Percentiles rank a stretch among this genome's conserved stretches.
Evolutionary conservation across 2,113 vertebrate genomes (phyloP).

Genomic region (Vimba vimba): DNA sequence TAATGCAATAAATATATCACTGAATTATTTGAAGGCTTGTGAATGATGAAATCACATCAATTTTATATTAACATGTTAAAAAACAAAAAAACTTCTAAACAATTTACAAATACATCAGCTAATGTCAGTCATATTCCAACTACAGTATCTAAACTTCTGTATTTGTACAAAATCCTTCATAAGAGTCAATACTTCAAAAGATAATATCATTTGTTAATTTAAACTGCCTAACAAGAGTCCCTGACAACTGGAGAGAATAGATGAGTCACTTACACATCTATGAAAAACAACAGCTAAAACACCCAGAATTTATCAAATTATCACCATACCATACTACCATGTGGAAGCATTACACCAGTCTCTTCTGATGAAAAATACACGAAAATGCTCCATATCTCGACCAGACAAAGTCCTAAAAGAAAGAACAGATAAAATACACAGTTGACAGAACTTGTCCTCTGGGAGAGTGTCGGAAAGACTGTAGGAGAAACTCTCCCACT

Average conservation of each 20-base stretch:
- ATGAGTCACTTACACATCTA: constrained; percentile 5
- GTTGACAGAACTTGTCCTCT: constrained; percentile 30
- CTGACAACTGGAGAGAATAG: neutral
- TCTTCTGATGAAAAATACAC: constrained; percentile 45
- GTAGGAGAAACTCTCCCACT: neutral
- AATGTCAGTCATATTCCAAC: neutral
- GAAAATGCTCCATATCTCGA: constrained; percentile 30
- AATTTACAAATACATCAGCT: neutral
- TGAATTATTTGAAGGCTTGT: too few relatives aligned
- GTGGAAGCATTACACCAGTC: constrained; percentile 41
- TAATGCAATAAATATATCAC: too few relatives aligned
- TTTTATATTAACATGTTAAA: neutral
- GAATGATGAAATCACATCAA: neutral
- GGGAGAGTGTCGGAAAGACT: constrained; percentile 18
- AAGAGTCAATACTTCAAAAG: neutral
- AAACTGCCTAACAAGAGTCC: neutral
- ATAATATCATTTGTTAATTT: neutral
- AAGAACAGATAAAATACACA: constrained; percentile 24
- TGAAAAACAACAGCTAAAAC: constrained; percentile 22
- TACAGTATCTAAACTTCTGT: neutral
- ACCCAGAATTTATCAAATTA: constrained; percentile 3
- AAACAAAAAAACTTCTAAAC: too few relatives aligned
- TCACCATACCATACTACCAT: constrained; percentile 2
- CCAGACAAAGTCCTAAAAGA: constrained; percentile 10
- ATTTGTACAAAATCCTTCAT: neutral